Percentiles rank a stretch among this genome's conserved stretches.
Evolutionary conservation across 2,888 invertebrate genomes (phyloP).

Genomic region (Cremastobaeus sp.): DNA sequence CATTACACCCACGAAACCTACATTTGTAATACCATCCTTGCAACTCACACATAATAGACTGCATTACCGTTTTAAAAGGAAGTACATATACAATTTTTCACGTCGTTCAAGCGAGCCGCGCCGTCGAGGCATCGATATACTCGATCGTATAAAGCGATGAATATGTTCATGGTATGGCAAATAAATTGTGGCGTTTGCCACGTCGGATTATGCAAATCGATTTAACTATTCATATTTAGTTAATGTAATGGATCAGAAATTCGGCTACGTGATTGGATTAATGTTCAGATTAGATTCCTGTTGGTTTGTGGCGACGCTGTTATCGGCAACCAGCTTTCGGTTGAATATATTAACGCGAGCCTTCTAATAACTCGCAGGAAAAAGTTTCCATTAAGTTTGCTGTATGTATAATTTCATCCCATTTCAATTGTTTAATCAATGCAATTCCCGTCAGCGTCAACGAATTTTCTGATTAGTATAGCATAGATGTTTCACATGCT

Average conservation of each 20-base stretch:
- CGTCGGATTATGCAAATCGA: conserved; percentile 42
- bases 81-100: conserved; percentile 22
- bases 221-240: conserved; percentile 39
- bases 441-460: too few species aligned
- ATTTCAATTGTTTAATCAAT: too few species aligned
- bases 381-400: too few species aligned
- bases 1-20: conserved; percentile 19
- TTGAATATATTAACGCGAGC: neutral
- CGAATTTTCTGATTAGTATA: too few species aligned
- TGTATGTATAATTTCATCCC: too few species aligned
- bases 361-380: too few species aligned
- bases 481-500: too few species aligned
- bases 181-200: conserved; percentile 33
- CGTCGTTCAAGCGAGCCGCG: neutral
- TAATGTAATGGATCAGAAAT: conserved; percentile 46
- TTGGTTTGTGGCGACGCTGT: conserved; percentile 1
- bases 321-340: neutral
- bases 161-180: conserved; percentile 20
- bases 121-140: conserved; percentile 16
- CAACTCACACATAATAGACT: conserved; percentile 29
- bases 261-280: conserved; percentile 30
- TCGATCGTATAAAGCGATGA: conserved; percentile 16
- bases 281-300: conserved; percentile 20
- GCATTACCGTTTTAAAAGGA: conserved; percentile 24
- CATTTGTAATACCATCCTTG: conserved; percentile 32